Conservation (phyloP, 2,797 vertebrate species). For the Sebastolobus alascanus region DNA sequence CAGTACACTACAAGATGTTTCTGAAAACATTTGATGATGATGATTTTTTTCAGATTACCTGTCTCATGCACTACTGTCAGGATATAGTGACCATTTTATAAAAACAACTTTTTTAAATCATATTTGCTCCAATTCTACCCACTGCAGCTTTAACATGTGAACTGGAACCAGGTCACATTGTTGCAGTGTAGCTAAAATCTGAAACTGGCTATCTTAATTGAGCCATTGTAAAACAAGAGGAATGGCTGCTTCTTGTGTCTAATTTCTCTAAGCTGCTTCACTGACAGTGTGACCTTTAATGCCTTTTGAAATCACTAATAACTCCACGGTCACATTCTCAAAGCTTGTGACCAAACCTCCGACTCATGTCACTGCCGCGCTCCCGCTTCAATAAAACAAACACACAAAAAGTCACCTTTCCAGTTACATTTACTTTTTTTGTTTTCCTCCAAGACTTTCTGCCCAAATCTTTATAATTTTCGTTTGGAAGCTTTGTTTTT, state of each 20-base stretch:
- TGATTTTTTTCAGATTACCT: no score
- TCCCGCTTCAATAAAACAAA: conserved; percentile 54
- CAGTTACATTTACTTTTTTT: conserved; percentile 68
- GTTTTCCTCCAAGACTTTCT: conserved; percentile 62
- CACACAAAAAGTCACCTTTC: conserved; percentile 66
- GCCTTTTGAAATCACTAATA: conserved; percentile 1
- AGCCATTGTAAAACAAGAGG: conserved; percentile 20
- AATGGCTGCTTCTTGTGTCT: conserved; percentile 1
- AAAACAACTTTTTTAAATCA: no score
- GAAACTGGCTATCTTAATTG: not conserved
- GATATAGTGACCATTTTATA: no score
- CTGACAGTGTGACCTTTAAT: conserved; percentile 22
- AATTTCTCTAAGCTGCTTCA: conserved; percentile 6
- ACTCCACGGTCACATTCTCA: conserved; percentile 32
- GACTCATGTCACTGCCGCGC: conserved; percentile 40
- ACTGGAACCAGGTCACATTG: not conserved
- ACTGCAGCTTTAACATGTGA: not conserved
- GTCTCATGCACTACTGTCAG: no score
- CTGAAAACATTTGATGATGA: no score
- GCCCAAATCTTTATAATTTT: conserved; percentile 84
- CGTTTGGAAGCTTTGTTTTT: conserved; percentile 82
- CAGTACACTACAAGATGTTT: no score
- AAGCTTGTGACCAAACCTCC: conserved; percentile 46
- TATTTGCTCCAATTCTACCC: no score
- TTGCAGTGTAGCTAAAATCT: conserved; percentile 17